Base-by-base conservation (phyloP, 2,888 invertebrate species). In the Apoda limacodes region DNA sequence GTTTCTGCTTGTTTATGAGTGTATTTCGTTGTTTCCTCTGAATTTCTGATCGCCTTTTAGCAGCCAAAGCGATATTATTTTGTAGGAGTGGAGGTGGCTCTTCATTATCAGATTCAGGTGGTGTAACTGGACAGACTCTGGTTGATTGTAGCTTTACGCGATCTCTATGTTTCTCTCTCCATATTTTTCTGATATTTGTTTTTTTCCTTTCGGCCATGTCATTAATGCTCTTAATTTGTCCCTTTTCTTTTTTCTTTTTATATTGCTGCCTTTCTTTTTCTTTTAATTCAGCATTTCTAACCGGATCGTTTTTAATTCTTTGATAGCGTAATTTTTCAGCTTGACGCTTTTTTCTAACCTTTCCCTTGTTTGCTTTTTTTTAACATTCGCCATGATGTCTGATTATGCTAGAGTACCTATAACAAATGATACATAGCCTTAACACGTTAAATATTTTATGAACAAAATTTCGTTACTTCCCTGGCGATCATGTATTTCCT, bases 171-270 rank as follows among this genome's bases (percentile, higher is more conserved):
- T 32, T 32, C 29, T 35, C 32, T 30, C 36, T 41, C 39, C 39
- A 43, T 37, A 24, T 34, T 39, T 37, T 43, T 34, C 28, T 43
- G 19, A 32, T 13, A 21, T 25, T 28, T 29, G 34, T 37, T 34
- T 39, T 27, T 33, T 39, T 39, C 25, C 35, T 35, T 34, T 31
- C 26, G 30, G 31, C 37, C 39, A 39, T 42, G 33, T 41, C 36
- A 9, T 24, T 23, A 17, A 39, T 21, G 12, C 25, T 24, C 23
- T 31, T 39, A 28, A 27, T 29, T 33, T 34, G 31, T 12, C 36
- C 36, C 25, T 41, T 39, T 28, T 30, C 26, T 13, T 31, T 39
- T 28, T 26, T 35, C 6, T 35, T 27, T 27, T 32, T 21, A 32
- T 34, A 32, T 39, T 24, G 9, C 32, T 26, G 37, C 21, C 7